phyloP scores from a whole-genome alignment of 2,113 vertebrate species.

The Hassar affinis region DNA sequence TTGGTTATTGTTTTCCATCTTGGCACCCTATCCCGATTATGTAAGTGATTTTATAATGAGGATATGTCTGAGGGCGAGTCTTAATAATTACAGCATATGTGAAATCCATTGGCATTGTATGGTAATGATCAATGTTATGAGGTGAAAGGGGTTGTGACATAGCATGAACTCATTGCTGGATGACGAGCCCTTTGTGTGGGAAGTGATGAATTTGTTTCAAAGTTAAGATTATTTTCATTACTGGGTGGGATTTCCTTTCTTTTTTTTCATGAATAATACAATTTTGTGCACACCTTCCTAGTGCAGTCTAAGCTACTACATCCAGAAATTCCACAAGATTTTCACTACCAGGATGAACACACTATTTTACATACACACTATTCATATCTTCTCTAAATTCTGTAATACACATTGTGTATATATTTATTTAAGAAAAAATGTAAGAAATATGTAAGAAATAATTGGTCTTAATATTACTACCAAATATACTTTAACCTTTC shows the following conservation, averaged over 20 bases:
- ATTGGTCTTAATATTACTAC: not conserved
- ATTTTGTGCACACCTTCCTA: not conserved
- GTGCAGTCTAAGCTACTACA: not conserved
- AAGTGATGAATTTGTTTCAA: not conserved
- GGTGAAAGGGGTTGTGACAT: not conserved
- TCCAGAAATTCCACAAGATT: not conserved
- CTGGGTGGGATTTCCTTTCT: constrained; percentile 32
- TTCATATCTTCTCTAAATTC: not conserved
- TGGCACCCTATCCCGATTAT: constrained; percentile 20
- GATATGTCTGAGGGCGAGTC: not conserved
- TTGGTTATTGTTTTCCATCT: constrained; percentile 23
- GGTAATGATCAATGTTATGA: not conserved
- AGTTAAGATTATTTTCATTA: constrained; percentile 19
- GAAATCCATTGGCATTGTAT: constrained; percentile 3
- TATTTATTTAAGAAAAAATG: too few relatives aligned
- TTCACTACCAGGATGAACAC: not conserved
- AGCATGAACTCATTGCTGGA: not conserved
- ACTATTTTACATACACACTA: not conserved
- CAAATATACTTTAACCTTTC: not conserved
- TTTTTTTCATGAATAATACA: not conserved
- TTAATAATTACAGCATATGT: constrained; percentile 13
- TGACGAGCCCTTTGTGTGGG: not conserved
- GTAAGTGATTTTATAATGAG: constrained; percentile 30
- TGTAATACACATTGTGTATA: not conserved
- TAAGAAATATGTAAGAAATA: not conserved